Evolutionary conservation across 2,797 vertebrate species (phyloP), one percentile per base, ranked within the genome.

Genomic region (Sus cebifrons): DNA sequence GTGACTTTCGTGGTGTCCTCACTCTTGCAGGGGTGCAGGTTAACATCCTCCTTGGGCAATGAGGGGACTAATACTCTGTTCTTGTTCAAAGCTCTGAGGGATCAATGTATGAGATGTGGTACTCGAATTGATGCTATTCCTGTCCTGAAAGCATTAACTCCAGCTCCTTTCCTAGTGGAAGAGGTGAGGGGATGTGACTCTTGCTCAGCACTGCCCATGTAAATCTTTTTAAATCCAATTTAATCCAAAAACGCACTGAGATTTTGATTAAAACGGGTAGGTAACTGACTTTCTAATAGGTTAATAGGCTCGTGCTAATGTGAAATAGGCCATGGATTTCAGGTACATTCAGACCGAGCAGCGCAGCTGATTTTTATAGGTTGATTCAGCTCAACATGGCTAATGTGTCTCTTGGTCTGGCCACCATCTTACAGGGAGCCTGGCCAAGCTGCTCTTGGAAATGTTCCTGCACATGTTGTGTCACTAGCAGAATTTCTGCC

Each of bases 51-150:
- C 98, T 98, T 98, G 97, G 96, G 96, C 97, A 97, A 95, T 65
- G 94, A 97, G 94, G 94, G 96, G 73, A 95, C 97, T 98, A 97
- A 97, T 98, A 98, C 97, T 97, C 96, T 97, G 97, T 94, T 95
- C 94, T 98, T 98, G 95, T 98, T 98, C 97, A 97, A 98, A 98
- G 97, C 97, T 93, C 95, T 87, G 89, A 96, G 97, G 97, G 96
- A 98, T 98, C 97, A 98, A 93, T 94, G 97, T 92, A 87, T 79
- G 96, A 96, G 94, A 95, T 96, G 96, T 91, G 96, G 89, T 94
- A 90, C 95, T 87, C 6, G 54, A 98, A 93, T 89, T 83, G 97
- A 95, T 93, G 96, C 95, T 97, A 97, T 98, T 97, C 96, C 95
- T 81, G 91, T 85, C 85, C 96, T 88, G 56, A 96, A 94, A 92